These are phyloP conservation scores for Nomada goodeniana DNA, from an alignment of 2,888 invertebrate species.

Conservation along the genomic window DNA sequence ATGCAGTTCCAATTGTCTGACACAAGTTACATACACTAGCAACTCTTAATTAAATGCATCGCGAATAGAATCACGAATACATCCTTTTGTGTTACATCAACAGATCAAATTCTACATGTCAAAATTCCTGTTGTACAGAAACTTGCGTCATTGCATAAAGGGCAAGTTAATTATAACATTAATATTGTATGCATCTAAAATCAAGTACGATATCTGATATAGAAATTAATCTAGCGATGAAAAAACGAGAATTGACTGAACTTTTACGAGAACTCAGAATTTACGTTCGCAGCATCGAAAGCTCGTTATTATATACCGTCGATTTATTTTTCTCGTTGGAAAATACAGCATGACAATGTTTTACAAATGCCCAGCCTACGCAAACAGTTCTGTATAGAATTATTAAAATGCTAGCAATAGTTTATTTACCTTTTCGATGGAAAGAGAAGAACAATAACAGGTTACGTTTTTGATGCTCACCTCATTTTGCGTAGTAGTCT, in stretches of 20 bases:
- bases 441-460: conserved; percentile 55
- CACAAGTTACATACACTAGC: conserved; percentile 16
- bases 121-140: background rate
- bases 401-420: conserved; percentile 39
- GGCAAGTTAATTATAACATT: background rate
- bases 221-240: background rate
- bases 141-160: background rate
- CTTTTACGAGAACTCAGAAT: background rate
- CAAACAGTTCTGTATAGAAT: background rate
- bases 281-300: conserved; percentile 8
- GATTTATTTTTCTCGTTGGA: background rate
- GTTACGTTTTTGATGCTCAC: conserved; percentile 64
- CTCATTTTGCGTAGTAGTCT: conserved; percentile 56
- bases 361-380: background rate
- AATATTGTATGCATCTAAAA: background rate
- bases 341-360: background rate
- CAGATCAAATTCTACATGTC: background rate
- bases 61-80: conserved; percentile 45
- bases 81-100: conserved; percentile 32
- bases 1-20: conserved; percentile 12
- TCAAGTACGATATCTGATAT: background rate
- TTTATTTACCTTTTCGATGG: conserved; percentile 69
- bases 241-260: background rate
- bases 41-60: conserved; percentile 43
- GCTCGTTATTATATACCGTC: background rate